These are phyloP conservation scores for Amyelois transitella DNA, from an alignment of 1,140 invertebrate genomes.

Conservation along the genomic window DNA sequence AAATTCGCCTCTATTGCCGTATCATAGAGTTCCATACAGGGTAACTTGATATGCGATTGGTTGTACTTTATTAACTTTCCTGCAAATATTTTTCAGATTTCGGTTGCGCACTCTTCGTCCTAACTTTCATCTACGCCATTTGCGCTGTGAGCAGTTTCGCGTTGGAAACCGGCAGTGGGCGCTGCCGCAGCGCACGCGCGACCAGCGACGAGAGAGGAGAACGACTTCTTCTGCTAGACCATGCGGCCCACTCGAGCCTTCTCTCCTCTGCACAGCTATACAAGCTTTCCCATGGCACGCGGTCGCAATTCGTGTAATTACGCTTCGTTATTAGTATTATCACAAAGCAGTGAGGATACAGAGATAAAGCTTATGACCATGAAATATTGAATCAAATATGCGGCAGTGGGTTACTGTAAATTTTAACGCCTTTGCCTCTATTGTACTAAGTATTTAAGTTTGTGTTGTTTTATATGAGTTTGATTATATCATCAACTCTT, in stretches of 20 bases:
- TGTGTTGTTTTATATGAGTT: no score
- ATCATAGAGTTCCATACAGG: no score
- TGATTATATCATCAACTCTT: no score
- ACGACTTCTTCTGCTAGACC: constrained; percentile 51
- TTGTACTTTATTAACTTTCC: not conserved
- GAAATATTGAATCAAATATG: not conserved
- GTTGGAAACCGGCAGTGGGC: constrained; percentile 36
- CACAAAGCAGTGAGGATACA: not conserved
- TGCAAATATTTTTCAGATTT: constrained; percentile 39
- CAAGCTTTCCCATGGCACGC: constrained; percentile 50
- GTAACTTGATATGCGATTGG: no score
- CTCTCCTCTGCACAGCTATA: constrained; percentile 56
- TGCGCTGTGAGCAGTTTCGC: constrained; percentile 59
- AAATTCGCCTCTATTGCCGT: no score
- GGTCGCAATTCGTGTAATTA: constrained; percentile 55
- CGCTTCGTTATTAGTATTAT: not conserved
- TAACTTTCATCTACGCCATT: constrained; percentile 60
- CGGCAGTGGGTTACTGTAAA: no score
- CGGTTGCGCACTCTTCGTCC: constrained; percentile 46
- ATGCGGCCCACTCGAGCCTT: constrained; percentile 57
- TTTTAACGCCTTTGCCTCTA: no score
- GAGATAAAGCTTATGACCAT: not conserved
- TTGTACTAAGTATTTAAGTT: no score
- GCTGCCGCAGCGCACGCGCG: constrained; percentile 30
- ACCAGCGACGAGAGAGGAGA: constrained; percentile 53